Base-by-base conservation (phyloP, 1,140 invertebrate species). In the Palaemon carinicauda region DNA sequence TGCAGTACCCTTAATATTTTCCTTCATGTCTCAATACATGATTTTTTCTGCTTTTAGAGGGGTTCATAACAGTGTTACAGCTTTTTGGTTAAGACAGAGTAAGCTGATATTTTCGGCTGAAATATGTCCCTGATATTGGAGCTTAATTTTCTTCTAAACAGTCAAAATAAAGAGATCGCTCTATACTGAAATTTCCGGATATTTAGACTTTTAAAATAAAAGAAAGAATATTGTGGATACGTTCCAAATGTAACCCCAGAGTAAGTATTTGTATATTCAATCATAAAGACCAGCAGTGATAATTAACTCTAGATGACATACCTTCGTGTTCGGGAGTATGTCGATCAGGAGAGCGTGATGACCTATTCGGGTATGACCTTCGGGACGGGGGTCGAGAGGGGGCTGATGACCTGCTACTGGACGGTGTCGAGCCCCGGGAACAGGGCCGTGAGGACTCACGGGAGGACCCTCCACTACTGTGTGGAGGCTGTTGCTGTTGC, bases 401-500 rank as follows among this genome's bases (percentile, higher is more conserved):
- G 52, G 53, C 21, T 5, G 24, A 56, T 24, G 77, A 80, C 24
- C 77, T 27, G 77, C 51, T 80, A 53, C 77, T 80, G 77, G 77
- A 80, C 77, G 77, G 77, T 33, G 77, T 80, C 2, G 77, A 80
- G 53, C 77, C 77, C 19, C 77, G 53, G 0, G 77, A 80, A 80
- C 77, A 80, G 10, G 77, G 77, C 14, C 77, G 52, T 9, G 77
- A 80, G 21, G 77, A 80, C 21, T 60, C 52, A 5, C 77, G 21
- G 24, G 53, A 56, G 3, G 53, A 56, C 12, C 77, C 77, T 27
- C 77, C 77, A 27, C 77, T 60, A 4, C 53, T 52, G 15, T 60
- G 52, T 29, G 31, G 24, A 31, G 29, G 53, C 77, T 79, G 77
- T 14, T 79, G 77, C 77, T 79, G 77, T n/a, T 29, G 21, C 60